Conservation (phyloP, 2,888 invertebrate genomes). For the Sphaerophoria rueppellii region DNA sequence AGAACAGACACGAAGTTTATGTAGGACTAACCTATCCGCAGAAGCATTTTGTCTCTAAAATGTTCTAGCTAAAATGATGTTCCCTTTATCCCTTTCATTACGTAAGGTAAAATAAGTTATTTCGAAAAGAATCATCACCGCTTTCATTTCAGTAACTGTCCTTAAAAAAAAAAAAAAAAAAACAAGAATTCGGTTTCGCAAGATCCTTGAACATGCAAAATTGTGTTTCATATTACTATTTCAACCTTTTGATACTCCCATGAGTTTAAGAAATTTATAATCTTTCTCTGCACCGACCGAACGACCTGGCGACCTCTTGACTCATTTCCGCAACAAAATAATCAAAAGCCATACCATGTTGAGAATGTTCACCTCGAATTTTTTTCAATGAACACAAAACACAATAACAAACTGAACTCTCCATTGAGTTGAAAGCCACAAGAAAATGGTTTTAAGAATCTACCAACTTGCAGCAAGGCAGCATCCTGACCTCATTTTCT, state of each 20-base stretch:
- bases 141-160: too few species aligned
- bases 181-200: conserved; percentile 6
- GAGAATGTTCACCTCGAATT: conserved; percentile 25
- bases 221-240: conserved; percentile 13
- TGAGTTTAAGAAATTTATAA: neutral
- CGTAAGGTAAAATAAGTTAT: too few species aligned
- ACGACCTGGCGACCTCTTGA: conserved; percentile 34
- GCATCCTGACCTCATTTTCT: conserved; percentile 67
- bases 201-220: conserved; percentile 26
- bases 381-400: conserved; percentile 60
- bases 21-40: too few species aligned
- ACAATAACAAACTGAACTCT: conserved; percentile 58
- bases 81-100: too few species aligned
- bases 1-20: too few species aligned
- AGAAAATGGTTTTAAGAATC: conserved; percentile 35
- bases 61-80: too few species aligned
- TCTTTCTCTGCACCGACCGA: conserved; percentile 8
- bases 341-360: conserved; percentile 26
- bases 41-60: too few species aligned
- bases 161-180: too few species aligned
- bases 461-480: conserved; percentile 31
- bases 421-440: conserved; percentile 51
- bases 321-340: conserved; percentile 27
- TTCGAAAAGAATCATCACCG: too few species aligned
- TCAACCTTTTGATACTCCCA: neutral